Evolutionary conservation across 1,140 invertebrate species (phyloP).

Genomic region (Drosophila orena): DNA sequence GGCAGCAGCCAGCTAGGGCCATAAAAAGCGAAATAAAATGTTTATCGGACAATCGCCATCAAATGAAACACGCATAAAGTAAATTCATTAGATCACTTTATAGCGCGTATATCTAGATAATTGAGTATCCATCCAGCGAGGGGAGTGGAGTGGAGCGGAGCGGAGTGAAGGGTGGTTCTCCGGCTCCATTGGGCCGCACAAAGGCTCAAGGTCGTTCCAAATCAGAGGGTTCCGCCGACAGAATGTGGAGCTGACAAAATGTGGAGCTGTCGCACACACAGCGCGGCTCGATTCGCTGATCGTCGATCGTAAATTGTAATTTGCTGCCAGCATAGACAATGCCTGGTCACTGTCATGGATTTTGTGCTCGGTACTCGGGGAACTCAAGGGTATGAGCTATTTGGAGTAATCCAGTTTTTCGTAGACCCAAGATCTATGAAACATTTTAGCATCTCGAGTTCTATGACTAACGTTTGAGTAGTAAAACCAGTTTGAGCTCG

Average conservation of each 20-base stretch:
- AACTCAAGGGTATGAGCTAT: conserved; percentile 5
- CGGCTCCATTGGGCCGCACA: conserved; percentile 13
- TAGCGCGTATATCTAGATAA: conserved; percentile 52
- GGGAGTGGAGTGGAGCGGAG: background rate
- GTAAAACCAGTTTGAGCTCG: too few relatives aligned
- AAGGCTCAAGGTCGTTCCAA: conserved; percentile 72
- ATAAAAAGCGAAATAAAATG: conserved; percentile 63
- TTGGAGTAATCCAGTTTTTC: background rate
- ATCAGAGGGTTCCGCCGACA: conserved; percentile 48
- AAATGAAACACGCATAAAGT: conserved; percentile 55
- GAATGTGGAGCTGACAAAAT: conserved; percentile 46
- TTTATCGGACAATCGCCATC: conserved; percentile 63
- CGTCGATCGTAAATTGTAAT: conserved; percentile 50
- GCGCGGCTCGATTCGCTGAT: conserved; percentile 28
- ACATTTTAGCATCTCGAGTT: too few relatives aligned
- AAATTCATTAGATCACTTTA: conserved; percentile 62
- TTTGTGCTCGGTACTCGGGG: background rate
- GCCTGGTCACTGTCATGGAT: conserved; percentile 56
- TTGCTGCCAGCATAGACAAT: conserved; percentile 47
- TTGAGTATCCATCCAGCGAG: conserved; percentile 18
- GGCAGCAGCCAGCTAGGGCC: conserved; percentile 26
- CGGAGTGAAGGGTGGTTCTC: background rate
- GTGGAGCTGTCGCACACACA: conserved; percentile 29
- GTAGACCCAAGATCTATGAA: too few relatives aligned
- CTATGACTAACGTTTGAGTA: too few relatives aligned